Conservation (phyloP, 1,140 invertebrate species). For the Drosophila takahashii region DNA sequence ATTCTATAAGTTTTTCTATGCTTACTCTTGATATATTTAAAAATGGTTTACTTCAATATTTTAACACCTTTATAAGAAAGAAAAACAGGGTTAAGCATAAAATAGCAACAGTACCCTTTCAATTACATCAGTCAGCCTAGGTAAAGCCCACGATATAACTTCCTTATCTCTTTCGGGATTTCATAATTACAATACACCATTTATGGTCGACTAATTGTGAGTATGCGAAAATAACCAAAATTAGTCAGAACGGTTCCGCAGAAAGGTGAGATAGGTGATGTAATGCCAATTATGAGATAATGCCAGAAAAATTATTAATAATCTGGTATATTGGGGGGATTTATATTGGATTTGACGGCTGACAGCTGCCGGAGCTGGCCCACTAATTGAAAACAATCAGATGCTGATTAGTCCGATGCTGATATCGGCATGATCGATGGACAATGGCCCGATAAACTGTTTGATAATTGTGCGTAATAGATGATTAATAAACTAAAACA, state of each 20-base stretch:
- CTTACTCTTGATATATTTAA: too few relatives aligned
- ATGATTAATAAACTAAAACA: slow-evolving; percentile 62
- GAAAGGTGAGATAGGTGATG: slow-evolving; percentile 40
- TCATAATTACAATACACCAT: slow-evolving; percentile 17
- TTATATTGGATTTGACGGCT: slow-evolving; percentile 66
- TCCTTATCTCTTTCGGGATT: slow-evolving; percentile 11
- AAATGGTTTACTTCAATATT: too few relatives aligned
- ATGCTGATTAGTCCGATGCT: slow-evolving; percentile 63
- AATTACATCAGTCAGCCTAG: slow-evolving; percentile 5
- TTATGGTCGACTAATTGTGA: slow-evolving; percentile 38
- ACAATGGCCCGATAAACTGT: slow-evolving; percentile 19
- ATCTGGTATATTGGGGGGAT: slow-evolving; percentile 43
- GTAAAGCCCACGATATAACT: slow-evolving; percentile 10
- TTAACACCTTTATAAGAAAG: too few relatives aligned
- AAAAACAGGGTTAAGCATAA: background rate
- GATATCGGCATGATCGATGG: slow-evolving; percentile 69
- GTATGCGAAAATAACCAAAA: slow-evolving; percentile 11
- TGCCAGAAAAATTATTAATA: slow-evolving; percentile 65
- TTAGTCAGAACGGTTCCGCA: slow-evolving; percentile 11
- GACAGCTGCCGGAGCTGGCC: slow-evolving; percentile 52
- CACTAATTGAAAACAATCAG: slow-evolving; percentile 79
- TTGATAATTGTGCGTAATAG: slow-evolving; percentile 77
- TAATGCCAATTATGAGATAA: slow-evolving; percentile 62
- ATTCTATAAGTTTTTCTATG: too few relatives aligned
- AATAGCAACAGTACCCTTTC: background rate